Evolutionary conservation across 2,888 invertebrate species (phyloP).

Genomic region (Copidosoma aretas): DNA sequence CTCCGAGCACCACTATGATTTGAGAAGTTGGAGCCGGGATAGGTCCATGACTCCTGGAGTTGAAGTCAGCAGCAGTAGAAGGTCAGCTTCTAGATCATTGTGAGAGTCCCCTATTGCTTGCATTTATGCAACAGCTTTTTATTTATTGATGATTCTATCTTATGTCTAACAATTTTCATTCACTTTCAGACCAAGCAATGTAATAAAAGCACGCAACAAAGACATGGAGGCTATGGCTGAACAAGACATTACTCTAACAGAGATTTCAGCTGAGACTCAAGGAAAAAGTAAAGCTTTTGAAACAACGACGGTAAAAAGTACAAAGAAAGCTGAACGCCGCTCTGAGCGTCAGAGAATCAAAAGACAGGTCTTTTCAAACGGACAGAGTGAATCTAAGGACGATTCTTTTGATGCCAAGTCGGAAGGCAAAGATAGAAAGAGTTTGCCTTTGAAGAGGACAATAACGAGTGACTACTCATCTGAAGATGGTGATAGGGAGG

Average conservation of each 20-base stretch:
- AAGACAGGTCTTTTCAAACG: constrained; percentile 53
- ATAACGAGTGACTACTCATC: constrained; percentile 71
- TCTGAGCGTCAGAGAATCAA: constrained; percentile 56
- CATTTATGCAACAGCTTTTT: not conserved
- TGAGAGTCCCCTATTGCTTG: constrained; percentile 12
- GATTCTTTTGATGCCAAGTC: constrained; percentile 42
- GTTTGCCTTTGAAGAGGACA: constrained; percentile 55
- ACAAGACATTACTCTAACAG: constrained; percentile 45
- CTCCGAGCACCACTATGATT: constrained; percentile 54
- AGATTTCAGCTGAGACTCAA: constrained; percentile 39
- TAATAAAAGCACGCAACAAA: constrained; percentile 47
- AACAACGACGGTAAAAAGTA: constrained; percentile 39
- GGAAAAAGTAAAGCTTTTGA: constrained; percentile 43
- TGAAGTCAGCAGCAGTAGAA: constrained; percentile 48
- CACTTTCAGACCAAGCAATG: constrained; percentile 46
- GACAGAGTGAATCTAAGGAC: constrained; percentile 54
- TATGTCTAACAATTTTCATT: not conserved
- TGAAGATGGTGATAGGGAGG: constrained; percentile 66
- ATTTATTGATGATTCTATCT: not conserved
- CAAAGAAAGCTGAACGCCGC: constrained; percentile 52
- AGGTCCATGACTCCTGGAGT: constrained; percentile 57
- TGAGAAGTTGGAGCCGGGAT: constrained; percentile 53
- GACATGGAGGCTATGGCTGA: constrained; percentile 53
- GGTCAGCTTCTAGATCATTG: constrained; percentile 51
- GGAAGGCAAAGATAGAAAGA: constrained; percentile 58